These are phyloP conservation scores for Stegodyphus dumicola DNA, from an alignment of 1,140 invertebrate species.

Conservation along the genomic window DNA sequence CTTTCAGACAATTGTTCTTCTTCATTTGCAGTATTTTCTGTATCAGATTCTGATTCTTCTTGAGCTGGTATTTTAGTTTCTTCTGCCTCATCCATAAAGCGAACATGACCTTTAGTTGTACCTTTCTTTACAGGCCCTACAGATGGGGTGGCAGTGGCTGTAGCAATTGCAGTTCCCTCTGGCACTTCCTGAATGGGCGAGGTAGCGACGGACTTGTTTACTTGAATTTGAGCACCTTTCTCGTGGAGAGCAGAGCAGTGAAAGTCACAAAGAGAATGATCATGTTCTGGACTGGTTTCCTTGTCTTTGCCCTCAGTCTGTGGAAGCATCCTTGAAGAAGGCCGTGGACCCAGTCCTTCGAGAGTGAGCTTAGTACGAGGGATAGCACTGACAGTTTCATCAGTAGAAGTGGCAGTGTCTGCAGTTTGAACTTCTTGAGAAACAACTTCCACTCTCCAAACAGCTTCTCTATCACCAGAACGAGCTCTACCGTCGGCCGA, in stretches of 20 bases:
- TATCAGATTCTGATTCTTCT: conserved; percentile 90
- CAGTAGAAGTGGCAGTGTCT: conserved; percentile 49
- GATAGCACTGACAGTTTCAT: conserved; percentile 17
- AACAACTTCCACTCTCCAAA: conserved; percentile 60
- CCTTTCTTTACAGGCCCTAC: conserved; percentile 45
- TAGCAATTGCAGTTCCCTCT: conserved; percentile 62
- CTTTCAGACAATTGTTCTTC: conserved; percentile 75
- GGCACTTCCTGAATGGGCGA: conserved; percentile 85
- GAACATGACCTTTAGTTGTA: conserved; percentile 62
- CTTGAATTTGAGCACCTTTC: conserved; percentile 87
- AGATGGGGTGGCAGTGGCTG: conserved; percentile 42
- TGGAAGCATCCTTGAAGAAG: conserved; percentile 61
- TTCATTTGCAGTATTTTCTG: conserved; percentile 82
- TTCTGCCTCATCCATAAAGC: conserved; percentile 61
- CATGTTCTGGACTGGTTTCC: conserved; percentile 61
- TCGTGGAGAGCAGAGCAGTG: conserved; percentile 94
- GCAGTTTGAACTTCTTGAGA: conserved; percentile 59
- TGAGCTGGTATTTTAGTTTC: conserved; percentile 60
- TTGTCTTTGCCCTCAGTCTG: conserved; percentile 46
- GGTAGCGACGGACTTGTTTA: conserved; percentile 89
- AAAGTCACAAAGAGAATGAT: conserved; percentile 84
- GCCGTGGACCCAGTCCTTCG: conserved; percentile 59
- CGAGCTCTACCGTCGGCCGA: conserved; percentile 63
- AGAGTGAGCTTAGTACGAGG: conserved; percentile 63
- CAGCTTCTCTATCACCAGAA: conserved; percentile 46